A percentile compares a stretch with the other conserved stretches of the same genome.
phyloP scores from a whole-genome alignment of 2,888 invertebrate genomes.

The Rotaria sp. region DNA sequence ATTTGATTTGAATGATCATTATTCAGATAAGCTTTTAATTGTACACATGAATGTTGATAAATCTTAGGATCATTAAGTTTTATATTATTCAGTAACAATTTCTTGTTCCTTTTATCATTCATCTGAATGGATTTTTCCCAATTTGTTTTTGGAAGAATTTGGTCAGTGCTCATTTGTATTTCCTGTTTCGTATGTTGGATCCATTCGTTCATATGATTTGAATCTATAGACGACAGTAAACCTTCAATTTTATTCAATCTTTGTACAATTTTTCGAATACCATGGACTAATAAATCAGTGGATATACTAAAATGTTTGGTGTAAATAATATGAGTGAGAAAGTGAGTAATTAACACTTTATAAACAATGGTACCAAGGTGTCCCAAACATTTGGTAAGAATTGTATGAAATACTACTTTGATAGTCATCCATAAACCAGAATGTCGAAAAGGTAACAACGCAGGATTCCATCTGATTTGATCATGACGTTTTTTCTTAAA shows the following conservation, averaged over 20 bases:
- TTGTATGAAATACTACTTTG: background rate
- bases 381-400: background rate
- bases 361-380: background rate
- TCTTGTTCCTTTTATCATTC: too few species aligned
- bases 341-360: background rate
- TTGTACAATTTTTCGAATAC: constrained; percentile 2
- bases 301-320: background rate
- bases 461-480: background rate
- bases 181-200: too few species aligned
- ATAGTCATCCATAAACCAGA: constrained; percentile 4
- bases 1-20: too few species aligned
- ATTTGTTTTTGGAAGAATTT: too few species aligned
- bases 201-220: background rate
- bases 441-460: background rate
- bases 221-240: background rate
- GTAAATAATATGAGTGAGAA: background rate
- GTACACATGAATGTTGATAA: too few species aligned
- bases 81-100: too few species aligned
- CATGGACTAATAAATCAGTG: background rate
- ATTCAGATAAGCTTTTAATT: too few species aligned
- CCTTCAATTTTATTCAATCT: background rate
- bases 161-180: too few species aligned
- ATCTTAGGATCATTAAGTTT: too few species aligned
- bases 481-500: background rate
- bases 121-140: too few species aligned